Conservation (phyloP, 2,113 vertebrate genomes). For the Dunckerocampus dactyliophorus region DNA sequence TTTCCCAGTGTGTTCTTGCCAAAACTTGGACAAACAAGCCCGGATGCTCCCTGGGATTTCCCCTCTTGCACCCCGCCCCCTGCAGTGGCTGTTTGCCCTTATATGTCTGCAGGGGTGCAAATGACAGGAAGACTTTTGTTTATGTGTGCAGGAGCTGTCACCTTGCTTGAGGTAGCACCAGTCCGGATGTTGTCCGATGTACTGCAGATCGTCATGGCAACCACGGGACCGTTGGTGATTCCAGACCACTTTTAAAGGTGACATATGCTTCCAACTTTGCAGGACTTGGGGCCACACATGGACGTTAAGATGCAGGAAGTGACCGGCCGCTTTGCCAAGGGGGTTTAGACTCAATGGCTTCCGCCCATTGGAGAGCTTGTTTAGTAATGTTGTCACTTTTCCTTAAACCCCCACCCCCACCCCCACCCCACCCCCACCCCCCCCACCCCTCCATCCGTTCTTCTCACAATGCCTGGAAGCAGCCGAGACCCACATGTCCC, state of each 20-base stretch:
- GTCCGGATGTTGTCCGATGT: conserved; percentile 15
- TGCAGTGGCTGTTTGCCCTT: conserved; percentile 54
- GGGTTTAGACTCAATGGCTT: conserved; percentile 65
- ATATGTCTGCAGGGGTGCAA: conserved; percentile 67
- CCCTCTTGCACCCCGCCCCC: conserved; percentile 52
- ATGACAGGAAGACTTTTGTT: conserved; percentile 61
- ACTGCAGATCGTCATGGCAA: conserved; percentile 21
- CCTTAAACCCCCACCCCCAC: conserved; percentile 60
- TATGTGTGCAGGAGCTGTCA: conserved; percentile 55
- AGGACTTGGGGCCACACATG: conserved; percentile 22
- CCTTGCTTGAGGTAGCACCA: conserved; percentile 29
- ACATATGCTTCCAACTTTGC: neutral
- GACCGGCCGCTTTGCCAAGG: conserved; percentile 48
- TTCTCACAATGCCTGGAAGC: conserved; percentile 79
- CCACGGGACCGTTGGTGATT: too few species aligned
- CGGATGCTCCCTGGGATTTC: conserved; percentile 51
- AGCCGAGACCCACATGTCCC: conserved; percentile 71
- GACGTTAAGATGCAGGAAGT: conserved; percentile 47
- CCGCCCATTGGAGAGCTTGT: conserved; percentile 71
- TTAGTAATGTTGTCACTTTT: conserved; percentile 79
- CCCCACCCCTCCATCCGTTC: conserved; percentile 62
- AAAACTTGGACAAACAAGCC: conserved; percentile 53
- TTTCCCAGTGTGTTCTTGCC: conserved; percentile 27
- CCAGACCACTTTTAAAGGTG: too few species aligned
- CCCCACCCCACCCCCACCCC: conserved; percentile 44